phyloP scores from a whole-genome alignment of 1,140 invertebrate species.

The Drosophila parabipectinata region DNA sequence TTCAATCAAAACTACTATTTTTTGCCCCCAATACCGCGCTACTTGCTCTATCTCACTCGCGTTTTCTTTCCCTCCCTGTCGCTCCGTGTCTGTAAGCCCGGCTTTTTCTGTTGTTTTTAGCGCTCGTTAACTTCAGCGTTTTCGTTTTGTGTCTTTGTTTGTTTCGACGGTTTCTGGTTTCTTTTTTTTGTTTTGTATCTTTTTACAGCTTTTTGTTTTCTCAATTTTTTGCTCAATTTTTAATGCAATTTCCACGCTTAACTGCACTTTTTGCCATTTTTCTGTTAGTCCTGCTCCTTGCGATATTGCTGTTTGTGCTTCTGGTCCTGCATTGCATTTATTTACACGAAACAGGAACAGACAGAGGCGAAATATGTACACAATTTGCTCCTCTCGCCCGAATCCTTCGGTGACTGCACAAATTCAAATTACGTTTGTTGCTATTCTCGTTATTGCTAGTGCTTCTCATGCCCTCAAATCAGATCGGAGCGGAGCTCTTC shows the following conservation, averaged over 20 bases:
- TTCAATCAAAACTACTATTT: slow-evolving; percentile 74
- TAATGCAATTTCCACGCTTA: slow-evolving; percentile 81
- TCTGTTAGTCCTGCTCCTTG: slow-evolving; percentile 44
- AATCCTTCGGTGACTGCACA: slow-evolving; percentile 36
- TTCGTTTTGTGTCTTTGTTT: slow-evolving; percentile 41
- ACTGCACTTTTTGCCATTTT: slow-evolving; percentile 75
- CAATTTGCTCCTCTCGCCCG: slow-evolving; percentile 54
- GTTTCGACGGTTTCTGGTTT: slow-evolving; percentile 17
- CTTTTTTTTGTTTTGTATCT: slow-evolving; percentile 23
- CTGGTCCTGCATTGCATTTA: slow-evolving; percentile 64
- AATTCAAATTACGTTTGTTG: slow-evolving; percentile 75
- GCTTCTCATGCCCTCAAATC: slow-evolving; percentile 51
- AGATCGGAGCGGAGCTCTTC: slow-evolving; percentile 24
- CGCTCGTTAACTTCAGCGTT: slow-evolving; percentile 71
- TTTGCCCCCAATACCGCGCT: neutral
- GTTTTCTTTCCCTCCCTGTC: neutral
- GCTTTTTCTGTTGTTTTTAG: slow-evolving; percentile 45
- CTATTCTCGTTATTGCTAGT: slow-evolving; percentile 60
- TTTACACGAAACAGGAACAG: slow-evolving; percentile 56
- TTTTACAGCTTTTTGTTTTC: slow-evolving; percentile 38
- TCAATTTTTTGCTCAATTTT: slow-evolving; percentile 70
- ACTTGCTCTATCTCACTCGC: neutral
- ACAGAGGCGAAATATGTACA: slow-evolving; percentile 64
- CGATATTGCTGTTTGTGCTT: slow-evolving; percentile 33
- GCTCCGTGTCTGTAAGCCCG: slow-evolving; percentile 2